Conservation (phyloP, 2,797 vertebrate genomes). For the Salmo trutta region DNA sequence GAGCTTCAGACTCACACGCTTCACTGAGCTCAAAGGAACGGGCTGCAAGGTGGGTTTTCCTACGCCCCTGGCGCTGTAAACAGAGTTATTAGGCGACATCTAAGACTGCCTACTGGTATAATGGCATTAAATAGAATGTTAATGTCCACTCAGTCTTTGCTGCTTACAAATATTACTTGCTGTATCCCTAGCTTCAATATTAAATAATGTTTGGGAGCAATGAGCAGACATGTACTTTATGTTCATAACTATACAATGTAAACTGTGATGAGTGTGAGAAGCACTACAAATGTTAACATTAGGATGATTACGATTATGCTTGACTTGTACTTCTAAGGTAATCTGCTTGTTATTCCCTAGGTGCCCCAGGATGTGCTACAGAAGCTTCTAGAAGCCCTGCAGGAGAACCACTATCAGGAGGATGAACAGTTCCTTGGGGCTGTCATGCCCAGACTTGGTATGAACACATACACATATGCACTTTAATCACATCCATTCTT, state of each 20-base stretch:
- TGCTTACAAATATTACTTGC: not conserved
- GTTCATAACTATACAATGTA: not conserved
- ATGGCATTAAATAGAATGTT: not conserved
- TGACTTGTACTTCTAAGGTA: not conserved
- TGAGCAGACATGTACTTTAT: not conserved
- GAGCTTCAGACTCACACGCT: constrained; percentile 96
- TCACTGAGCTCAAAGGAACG: constrained; percentile 96
- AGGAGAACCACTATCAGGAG: constrained; percentile 99
- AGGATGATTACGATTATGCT: not conserved
- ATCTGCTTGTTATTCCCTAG: constrained; percentile 34
- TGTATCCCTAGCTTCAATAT: too few species aligned
- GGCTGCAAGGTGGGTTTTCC: constrained; percentile 87
- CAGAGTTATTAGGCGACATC: not conserved
- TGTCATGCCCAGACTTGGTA: constrained; percentile 97
- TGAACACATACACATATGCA: constrained; percentile 27
- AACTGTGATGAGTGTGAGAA: not conserved
- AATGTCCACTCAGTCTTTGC: not conserved
- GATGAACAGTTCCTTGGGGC: constrained; percentile 99
- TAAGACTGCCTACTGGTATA: not conserved
- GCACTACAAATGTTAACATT: not conserved
- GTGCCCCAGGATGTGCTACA: constrained; percentile 96
- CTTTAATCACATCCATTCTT: not conserved
- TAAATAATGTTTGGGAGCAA: not conserved
- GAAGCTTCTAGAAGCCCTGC: constrained; percentile 93
- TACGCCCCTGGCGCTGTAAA: not conserved